phyloP scores from a whole-genome alignment of 2,797 vertebrate species.

The Acanthurus tractus region DNA sequence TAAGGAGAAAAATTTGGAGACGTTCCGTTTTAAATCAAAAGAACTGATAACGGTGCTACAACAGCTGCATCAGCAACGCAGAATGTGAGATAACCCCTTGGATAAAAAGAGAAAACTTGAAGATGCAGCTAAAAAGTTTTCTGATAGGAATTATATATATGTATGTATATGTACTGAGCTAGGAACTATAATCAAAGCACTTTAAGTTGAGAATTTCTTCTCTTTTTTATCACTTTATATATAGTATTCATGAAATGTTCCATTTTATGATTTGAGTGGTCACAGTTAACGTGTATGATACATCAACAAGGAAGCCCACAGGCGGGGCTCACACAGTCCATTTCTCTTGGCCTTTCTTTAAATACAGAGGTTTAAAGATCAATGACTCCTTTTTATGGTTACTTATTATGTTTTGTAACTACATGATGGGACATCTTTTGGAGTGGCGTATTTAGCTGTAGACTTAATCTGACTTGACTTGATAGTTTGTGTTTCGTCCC shows the following conservation, averaged over 20 bases:
- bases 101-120: conserved; percentile 11
- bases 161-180: neutral
- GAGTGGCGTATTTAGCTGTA: neutral
- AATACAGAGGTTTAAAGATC: neutral
- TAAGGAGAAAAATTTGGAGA: conserved; percentile 9
- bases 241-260: neutral
- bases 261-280: neutral
- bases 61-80: conserved; percentile 25
- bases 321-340: neutral
- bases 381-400: neutral
- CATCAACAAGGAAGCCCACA: neutral
- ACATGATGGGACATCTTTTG: conserved; percentile 4
- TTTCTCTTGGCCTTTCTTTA: neutral
- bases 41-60: neutral
- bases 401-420: neutral
- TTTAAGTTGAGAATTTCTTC: neutral
- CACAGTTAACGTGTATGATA: neutral
- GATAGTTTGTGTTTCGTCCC: neutral
- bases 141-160: conserved; percentile 11
- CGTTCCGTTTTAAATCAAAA: conserved; percentile 24
- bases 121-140: conserved; percentile 4
- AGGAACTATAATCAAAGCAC: conserved; percentile 1
- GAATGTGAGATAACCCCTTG: neutral
- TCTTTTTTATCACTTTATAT: neutral
- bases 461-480: neutral